phyloP scores from a whole-genome alignment of 2,888 invertebrate genomes.

The Oxystoma pomonae region DNA sequence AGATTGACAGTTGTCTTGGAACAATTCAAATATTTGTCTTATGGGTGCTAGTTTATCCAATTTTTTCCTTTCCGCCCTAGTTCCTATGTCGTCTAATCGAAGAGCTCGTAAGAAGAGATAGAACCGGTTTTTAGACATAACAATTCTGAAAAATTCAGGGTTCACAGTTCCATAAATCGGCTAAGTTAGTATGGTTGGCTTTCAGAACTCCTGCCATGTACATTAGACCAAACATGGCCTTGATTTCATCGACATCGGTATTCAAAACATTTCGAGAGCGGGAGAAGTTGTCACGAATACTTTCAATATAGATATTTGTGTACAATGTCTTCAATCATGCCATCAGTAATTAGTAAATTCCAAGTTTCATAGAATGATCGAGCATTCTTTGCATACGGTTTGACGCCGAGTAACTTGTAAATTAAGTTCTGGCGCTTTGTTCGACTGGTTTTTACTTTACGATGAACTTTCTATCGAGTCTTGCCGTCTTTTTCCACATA shows the following conservation, averaged over 20 bases:
- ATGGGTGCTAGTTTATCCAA: slow-evolving; percentile 11
- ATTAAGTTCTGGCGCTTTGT: not conserved
- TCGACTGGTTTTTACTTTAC: not conserved
- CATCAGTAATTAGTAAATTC: slow-evolving; percentile 9
- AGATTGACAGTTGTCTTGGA: slow-evolving; percentile 12
- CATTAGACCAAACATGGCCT: slow-evolving; percentile 18
- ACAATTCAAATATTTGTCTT: slow-evolving; percentile 12
- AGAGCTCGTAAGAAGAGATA: not conserved
- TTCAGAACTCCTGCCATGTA: slow-evolving; percentile 18
- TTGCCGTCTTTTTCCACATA: not conserved
- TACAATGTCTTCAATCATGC: slow-evolving; percentile 15
- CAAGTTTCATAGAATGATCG: slow-evolving; percentile 8
- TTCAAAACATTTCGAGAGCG: slow-evolving; percentile 4
- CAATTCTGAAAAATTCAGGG: not conserved
- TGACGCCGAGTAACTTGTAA: slow-evolving; percentile 1
- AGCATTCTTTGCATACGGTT: not conserved
- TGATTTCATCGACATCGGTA: slow-evolving; percentile 16
- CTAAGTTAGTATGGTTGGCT: slow-evolving; percentile 10
- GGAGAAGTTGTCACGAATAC: slow-evolving; percentile 5
- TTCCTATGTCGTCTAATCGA: slow-evolving; percentile 3
- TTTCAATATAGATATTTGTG: slow-evolving; percentile 17
- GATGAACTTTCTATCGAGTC: not conserved
- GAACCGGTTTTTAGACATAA: not conserved
- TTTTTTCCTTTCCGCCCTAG: slow-evolving; percentile 2
- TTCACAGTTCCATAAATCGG: slow-evolving; percentile 13